These are phyloP conservation scores for Nomada fucata DNA, from an alignment of 2,888 invertebrate genomes.

Conservation along the genomic window DNA sequence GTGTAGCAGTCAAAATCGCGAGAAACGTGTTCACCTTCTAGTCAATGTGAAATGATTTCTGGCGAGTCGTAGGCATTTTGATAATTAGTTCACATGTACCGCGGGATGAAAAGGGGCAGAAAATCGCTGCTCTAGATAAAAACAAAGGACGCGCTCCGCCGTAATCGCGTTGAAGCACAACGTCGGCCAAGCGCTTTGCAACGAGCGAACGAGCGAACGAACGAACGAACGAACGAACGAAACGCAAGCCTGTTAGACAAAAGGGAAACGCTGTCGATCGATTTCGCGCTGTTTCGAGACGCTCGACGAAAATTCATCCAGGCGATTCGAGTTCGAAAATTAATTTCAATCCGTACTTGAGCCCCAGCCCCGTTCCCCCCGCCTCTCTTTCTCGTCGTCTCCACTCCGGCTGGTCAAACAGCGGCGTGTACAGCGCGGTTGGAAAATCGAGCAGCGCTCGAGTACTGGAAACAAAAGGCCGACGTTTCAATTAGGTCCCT, in stretches of 20 bases:
- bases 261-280: slow-evolving; percentile 31
- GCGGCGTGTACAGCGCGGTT: slow-evolving; percentile 42
- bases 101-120: too few relatives aligned
- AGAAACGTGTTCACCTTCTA: too few relatives aligned
- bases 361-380: neutral
- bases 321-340: slow-evolving; percentile 58
- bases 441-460: slow-evolving; percentile 68
- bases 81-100: too few relatives aligned
- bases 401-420: slow-evolving; percentile 59
- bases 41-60: too few relatives aligned
- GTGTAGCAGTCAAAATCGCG: too few relatives aligned
- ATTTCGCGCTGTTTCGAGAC: slow-evolving; percentile 40
- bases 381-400: neutral
- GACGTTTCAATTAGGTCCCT: slow-evolving; percentile 83
- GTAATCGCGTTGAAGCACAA: neutral
- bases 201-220: neutral
- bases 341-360: slow-evolving; percentile 65
- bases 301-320: slow-evolving; percentile 54
- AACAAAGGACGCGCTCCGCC: neutral
- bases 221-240: neutral
- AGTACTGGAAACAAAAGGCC: slow-evolving; percentile 76
- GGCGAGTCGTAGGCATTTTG: too few relatives aligned
- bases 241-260: neutral
- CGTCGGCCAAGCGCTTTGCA: neutral
- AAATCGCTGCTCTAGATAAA: neutral